Conservation (phyloP, 2,888 invertebrate species). For the Lasioglossum lativentre region DNA sequence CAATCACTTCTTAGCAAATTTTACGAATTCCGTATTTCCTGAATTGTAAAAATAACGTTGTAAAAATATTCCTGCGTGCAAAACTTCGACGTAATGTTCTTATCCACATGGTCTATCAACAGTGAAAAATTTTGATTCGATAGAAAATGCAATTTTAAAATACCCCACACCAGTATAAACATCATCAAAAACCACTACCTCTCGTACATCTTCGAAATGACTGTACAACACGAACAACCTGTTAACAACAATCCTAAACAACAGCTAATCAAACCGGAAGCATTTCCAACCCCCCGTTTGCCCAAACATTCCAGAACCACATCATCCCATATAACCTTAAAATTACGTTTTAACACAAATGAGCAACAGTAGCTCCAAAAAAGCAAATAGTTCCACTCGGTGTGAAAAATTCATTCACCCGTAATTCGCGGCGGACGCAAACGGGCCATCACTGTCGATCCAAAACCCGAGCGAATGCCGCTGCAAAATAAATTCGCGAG, state of each 20-base stretch:
- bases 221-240: background rate
- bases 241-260: background rate
- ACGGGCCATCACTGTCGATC: background rate
- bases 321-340: background rate
- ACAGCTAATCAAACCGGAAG: background rate
- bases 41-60: too few species aligned
- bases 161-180: too few species aligned
- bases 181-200: background rate
- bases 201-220: background rate
- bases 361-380: background rate
- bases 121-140: background rate
- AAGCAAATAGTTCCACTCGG: background rate
- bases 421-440: background rate
- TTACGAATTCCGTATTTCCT: too few species aligned
- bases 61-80: too few species aligned
- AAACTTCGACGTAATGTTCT: too few species aligned
- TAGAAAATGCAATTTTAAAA: background rate
- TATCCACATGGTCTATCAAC: too few species aligned
- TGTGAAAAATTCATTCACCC: background rate
- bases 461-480: background rate
- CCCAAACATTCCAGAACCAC: background rate
- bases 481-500: slow-evolving; percentile 1
- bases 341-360: background rate
- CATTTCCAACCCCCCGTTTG: background rate
- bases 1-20: too few species aligned